Percentiles rank a stretch among this genome's conserved stretches.
These are phyloP conservation scores for Anarsia innoxiella DNA, from an alignment of 2,888 invertebrate species.

Conservation along the genomic window DNA sequence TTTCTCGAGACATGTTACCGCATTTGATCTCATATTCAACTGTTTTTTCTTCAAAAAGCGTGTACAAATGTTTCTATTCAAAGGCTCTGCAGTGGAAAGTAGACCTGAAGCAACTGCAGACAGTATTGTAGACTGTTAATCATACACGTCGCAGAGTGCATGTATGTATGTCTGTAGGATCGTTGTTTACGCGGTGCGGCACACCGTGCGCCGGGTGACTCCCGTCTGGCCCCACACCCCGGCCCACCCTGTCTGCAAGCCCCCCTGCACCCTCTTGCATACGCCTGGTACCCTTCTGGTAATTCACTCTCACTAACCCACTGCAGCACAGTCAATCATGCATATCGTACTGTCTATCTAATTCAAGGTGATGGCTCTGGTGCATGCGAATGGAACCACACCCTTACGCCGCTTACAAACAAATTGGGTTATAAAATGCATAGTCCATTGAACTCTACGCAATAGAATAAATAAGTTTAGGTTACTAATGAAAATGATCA, in stretches of 20 bases:
- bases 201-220: constrained; percentile 64
- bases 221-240: constrained; percentile 70
- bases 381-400: constrained; percentile 13
- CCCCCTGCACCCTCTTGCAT: constrained; percentile 26
- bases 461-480: too few species aligned
- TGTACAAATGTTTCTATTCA: constrained; percentile 6
- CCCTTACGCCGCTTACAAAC: constrained; percentile 12
- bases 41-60: too few species aligned
- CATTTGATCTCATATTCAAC: too few species aligned
- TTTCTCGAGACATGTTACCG: too few species aligned
- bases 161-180: constrained; percentile 34
- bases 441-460: too few species aligned
- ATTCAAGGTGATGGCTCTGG: constrained; percentile 50
- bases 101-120: constrained; percentile 18
- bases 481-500: too few species aligned
- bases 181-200: constrained; percentile 50
- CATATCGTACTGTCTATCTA: constrained; percentile 54
- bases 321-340: constrained; percentile 71
- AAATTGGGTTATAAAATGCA: too few species aligned
- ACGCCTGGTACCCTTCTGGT: constrained; percentile 45
- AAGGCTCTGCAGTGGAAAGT: constrained; percentile 12
- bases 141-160: constrained; percentile 35
- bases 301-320: constrained; percentile 76
- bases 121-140: constrained; percentile 21
- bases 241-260: constrained; percentile 56